Percentiles rank a stretch among this genome's conserved stretches.
Conservation (phyloP, 2,888 invertebrate genomes). For the Melieria omissa region DNA sequence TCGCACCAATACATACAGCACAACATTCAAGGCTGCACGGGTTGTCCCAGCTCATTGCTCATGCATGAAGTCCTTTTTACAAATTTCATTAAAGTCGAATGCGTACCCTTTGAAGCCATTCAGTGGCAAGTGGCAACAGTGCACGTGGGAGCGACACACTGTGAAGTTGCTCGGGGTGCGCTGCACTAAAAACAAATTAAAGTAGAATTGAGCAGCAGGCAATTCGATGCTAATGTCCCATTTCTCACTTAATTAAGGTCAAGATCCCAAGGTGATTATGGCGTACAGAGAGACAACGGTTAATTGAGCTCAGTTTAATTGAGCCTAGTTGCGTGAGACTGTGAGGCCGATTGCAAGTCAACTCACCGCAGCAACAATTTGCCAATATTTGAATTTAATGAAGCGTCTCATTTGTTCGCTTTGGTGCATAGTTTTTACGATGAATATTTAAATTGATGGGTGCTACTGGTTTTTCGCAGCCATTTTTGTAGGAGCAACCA, state of each 20-base stretch:
- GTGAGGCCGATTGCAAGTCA: conserved; percentile 6
- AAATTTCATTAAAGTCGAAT: conserved; percentile 25
- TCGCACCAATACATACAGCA: not conserved
- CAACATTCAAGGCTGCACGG: not conserved
- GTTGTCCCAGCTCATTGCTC: not conserved
- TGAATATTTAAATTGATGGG: too few species aligned
- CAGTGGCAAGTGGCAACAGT: too few species aligned
- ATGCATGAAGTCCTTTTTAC: conserved; percentile 18
- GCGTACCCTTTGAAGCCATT: too few species aligned
- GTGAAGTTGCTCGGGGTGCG: not conserved
- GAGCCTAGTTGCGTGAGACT: not conserved
- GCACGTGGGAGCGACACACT: too few species aligned
- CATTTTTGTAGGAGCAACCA: too few species aligned
- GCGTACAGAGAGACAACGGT: not conserved
- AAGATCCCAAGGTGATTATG: not conserved
- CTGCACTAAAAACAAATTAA: too few species aligned
- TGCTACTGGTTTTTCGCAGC: too few species aligned
- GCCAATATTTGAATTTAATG: conserved; percentile 33
- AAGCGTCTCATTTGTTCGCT: conserved; percentile 33
- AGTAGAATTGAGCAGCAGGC: not conserved
- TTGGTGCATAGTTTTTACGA: conserved; percentile 27
- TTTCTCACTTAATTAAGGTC: conserved; percentile 41
- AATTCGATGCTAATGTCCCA: conserved; percentile 12
- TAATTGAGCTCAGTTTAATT: not conserved
- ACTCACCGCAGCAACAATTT: conserved; percentile 13